These are phyloP conservation scores for Tribolium castaneum DNA, from an alignment of 1,140 invertebrate species.

Conservation along the genomic window DNA sequence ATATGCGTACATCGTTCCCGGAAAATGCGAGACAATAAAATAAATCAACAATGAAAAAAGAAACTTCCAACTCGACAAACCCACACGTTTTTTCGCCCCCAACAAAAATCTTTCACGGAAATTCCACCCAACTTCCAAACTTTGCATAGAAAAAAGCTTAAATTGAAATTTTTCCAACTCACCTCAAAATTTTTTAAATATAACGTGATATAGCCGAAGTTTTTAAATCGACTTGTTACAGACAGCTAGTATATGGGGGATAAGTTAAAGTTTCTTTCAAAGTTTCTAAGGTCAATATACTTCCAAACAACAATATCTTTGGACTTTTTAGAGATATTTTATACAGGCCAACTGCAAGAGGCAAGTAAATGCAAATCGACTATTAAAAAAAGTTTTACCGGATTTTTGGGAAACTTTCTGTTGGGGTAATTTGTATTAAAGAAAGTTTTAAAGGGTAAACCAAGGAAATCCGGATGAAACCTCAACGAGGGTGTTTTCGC, in stretches of 20 bases:
- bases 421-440: constrained; percentile 20
- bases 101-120: background rate
- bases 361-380: constrained; percentile 17
- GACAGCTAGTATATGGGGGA: background rate
- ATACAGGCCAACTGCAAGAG: background rate
- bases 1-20: background rate
- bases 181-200: constrained; percentile 5
- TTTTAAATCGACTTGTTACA: constrained; percentile 18
- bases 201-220: constrained; percentile 11
- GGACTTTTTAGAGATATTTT: constrained; percentile 19
- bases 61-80: background rate
- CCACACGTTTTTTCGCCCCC: background rate
- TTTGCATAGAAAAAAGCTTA: background rate
- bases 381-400: constrained; percentile 26
- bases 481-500: background rate
- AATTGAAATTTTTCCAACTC: constrained; percentile 6
- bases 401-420: constrained; percentile 8
- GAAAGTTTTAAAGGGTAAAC: constrained; percentile 5
- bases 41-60: constrained; percentile 1
- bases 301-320: constrained; percentile 1
- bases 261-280: constrained; percentile 12
- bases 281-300: constrained; percentile 24
- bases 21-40: background rate
- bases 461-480: constrained; percentile 25
- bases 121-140: background rate